Conservation (phyloP, 2,113 vertebrate genomes). For the Neodontobutis hainanensis region DNA sequence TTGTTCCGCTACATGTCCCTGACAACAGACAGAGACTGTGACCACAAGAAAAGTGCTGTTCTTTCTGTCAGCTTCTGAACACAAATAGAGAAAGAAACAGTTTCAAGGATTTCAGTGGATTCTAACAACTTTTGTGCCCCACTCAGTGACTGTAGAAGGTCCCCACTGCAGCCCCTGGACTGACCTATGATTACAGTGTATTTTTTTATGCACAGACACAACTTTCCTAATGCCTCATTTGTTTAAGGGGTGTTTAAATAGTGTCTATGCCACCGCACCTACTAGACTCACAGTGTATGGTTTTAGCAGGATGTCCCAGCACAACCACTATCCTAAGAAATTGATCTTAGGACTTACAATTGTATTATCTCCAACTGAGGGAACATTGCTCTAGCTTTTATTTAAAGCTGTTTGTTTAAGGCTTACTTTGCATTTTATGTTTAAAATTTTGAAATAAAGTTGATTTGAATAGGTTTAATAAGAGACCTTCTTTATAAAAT, state of each 20-base stretch:
- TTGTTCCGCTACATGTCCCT: slow-evolving; percentile 19
- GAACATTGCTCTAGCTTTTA: no score
- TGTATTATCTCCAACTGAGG: no score
- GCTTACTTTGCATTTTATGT: no score
- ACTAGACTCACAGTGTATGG: slow-evolving; percentile 66
- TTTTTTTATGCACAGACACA: slow-evolving; percentile 26
- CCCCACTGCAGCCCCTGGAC: not conserved
- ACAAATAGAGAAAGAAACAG: not conserved
- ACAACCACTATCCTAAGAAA: slow-evolving; percentile 13
- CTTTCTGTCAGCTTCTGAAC: not conserved
- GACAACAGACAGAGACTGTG: slow-evolving; percentile 13
- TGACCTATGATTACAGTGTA: not conserved
- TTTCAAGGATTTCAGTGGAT: not conserved
- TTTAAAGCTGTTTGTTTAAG: no score
- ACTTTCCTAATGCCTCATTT: slow-evolving; percentile 42
- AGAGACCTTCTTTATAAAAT: no score
- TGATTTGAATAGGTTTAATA: no score
- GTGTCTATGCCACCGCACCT: slow-evolving; percentile 55
- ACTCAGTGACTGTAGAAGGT: no score
- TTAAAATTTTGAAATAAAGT: no score
- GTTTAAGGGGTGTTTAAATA: slow-evolving; percentile 77
- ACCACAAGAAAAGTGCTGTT: not conserved
- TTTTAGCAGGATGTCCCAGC: slow-evolving; percentile 54
- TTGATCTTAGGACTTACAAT: not conserved
- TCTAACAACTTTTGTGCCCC: no score